phyloP scores from a whole-genome alignment of 2,113 vertebrate genomes.

The Neogobius melanostomus region DNA sequence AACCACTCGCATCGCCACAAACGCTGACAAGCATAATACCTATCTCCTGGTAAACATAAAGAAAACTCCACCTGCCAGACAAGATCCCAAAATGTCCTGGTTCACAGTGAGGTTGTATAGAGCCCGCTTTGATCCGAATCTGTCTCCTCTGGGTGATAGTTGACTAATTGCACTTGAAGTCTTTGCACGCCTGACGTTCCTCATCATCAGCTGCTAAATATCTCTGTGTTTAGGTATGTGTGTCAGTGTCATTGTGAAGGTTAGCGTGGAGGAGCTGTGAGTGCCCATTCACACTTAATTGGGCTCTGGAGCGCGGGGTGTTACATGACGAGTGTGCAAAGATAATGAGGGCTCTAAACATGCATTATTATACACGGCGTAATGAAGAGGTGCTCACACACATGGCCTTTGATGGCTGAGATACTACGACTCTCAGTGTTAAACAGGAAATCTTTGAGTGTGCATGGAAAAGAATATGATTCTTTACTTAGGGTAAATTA shows the following conservation, averaged over 20 bases:
- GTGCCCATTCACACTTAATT: conserved; percentile 66
- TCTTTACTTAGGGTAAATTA: too few species aligned
- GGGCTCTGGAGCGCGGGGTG: conserved; percentile 18
- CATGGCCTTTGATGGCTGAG: neutral
- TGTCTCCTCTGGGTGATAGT: conserved; percentile 28
- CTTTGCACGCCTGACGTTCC: conserved; percentile 47
- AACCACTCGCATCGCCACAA: too few species aligned
- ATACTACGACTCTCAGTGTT: neutral
- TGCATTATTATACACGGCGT: neutral
- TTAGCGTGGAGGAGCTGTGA: conserved; percentile 60
- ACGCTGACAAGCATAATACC: too few species aligned
- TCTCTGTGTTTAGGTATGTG: conserved; percentile 34
- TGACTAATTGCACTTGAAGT: conserved; percentile 53
- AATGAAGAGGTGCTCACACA: neutral
- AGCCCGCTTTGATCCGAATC: conserved; percentile 57
- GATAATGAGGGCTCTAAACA: neutral
- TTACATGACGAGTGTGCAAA: neutral
- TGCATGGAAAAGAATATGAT: too few species aligned
- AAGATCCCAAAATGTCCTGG: neutral
- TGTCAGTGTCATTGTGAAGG: neutral
- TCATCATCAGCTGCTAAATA: conserved; percentile 54
- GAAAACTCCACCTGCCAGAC: too few species aligned
- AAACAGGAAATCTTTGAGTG: too few species aligned
- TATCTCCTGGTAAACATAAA: too few species aligned
- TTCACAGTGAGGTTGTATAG: conserved; percentile 16